These are phyloP conservation scores for Limonius californicus DNA, from an alignment of 1,140 invertebrate genomes.

Conservation along the genomic window DNA sequence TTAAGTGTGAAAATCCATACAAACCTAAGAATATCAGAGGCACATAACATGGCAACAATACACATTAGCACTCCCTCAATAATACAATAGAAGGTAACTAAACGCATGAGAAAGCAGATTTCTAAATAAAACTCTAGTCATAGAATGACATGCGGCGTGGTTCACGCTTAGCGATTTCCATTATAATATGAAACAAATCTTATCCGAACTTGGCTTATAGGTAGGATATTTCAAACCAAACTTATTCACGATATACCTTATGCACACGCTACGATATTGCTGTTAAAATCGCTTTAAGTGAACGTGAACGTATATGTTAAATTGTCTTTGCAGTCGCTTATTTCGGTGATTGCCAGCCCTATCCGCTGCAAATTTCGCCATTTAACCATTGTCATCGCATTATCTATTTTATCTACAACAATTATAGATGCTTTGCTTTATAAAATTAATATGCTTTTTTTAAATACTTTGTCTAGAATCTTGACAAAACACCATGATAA, in stretches of 20 bases:
- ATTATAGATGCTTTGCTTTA: no score
- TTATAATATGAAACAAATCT: slow-evolving; percentile 37
- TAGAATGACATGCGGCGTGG: slow-evolving; percentile 39
- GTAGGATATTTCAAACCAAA: slow-evolving; percentile 5
- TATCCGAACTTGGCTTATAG: slow-evolving; percentile 24
- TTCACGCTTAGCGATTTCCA: slow-evolving; percentile 41
- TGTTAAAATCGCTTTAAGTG: no score
- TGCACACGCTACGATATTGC: background rate
- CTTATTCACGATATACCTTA: background rate
- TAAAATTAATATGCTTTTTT: no score
- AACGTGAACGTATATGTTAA: no score
- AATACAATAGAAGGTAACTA: slow-evolving; percentile 38
- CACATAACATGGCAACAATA: slow-evolving; percentile 32
- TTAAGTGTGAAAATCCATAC: slow-evolving; percentile 16
- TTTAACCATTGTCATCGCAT: no score
- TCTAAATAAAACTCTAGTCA: slow-evolving; percentile 38
- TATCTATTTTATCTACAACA: no score
- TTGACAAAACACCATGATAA: no score
- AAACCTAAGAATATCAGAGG: slow-evolving; percentile 22
- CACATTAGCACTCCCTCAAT: slow-evolving; percentile 35
- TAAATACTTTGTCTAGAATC: no score
- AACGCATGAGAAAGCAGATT: slow-evolving; percentile 43
- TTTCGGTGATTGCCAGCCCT: no score
- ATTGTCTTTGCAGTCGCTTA: no score
- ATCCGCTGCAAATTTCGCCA: no score